Evolutionary conservation across 2,888 invertebrate species (phyloP).

Genomic region (Pristionchus fissidentatus): DNA sequence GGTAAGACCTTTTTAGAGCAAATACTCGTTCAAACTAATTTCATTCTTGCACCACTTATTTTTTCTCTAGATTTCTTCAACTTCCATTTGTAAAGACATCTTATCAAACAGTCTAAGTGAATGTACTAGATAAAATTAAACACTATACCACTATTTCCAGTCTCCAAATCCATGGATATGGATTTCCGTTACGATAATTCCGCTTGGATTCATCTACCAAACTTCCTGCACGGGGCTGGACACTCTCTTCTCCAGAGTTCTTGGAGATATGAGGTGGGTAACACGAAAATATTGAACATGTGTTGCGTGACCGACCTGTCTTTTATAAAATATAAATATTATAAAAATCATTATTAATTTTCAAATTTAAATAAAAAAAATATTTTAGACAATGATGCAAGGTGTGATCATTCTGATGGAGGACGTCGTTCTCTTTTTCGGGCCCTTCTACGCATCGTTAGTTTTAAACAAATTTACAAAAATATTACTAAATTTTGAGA

Average conservation of each 20-base stretch:
- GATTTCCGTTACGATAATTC: slow-evolving; percentile 23
- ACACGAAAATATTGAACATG: too few relatives aligned
- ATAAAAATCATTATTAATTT: too few relatives aligned
- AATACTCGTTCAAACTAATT: too few relatives aligned
- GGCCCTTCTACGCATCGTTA: slow-evolving; percentile 5
- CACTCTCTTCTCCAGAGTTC: slow-evolving; percentile 33
- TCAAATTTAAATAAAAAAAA: not conserved
- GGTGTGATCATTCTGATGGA: not conserved
- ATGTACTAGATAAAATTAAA: too few relatives aligned
- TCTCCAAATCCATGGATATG: slow-evolving; percentile 17
- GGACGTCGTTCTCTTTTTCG: not conserved
- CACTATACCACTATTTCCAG: slow-evolving; percentile 4
- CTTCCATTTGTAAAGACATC: too few relatives aligned
- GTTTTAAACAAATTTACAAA: not conserved
- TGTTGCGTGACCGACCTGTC: too few relatives aligned
- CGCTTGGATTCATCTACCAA: slow-evolving; percentile 35
- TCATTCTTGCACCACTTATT: too few relatives aligned
- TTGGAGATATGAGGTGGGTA: too few relatives aligned
- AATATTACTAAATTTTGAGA: too few relatives aligned
- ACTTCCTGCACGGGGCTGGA: slow-evolving; percentile 25
- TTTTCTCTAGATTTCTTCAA: too few relatives aligned
- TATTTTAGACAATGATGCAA: slow-evolving; percentile 17
- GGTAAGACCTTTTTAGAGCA: not conserved
- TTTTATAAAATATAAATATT: too few relatives aligned
- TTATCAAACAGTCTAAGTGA: too few relatives aligned